Percentiles rank a stretch among this genome's conserved stretches.
Conservation (phyloP, 2,888 invertebrate species). For the Papilio demoleus region DNA sequence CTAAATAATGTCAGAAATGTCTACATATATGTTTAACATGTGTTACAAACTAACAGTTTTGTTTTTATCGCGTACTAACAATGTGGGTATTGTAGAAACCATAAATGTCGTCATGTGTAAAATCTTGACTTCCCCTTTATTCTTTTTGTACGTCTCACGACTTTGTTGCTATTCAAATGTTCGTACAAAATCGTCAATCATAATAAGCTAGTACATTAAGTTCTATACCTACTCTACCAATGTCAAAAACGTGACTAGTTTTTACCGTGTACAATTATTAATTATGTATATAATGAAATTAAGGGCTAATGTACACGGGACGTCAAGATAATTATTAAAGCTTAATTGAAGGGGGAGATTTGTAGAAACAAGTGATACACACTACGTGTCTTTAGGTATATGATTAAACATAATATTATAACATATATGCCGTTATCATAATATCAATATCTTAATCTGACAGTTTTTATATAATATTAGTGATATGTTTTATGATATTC, state of each 20-base stretch:
- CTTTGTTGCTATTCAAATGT: slow-evolving; percentile 14
- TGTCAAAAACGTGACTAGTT: neutral
- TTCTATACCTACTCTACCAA: neutral
- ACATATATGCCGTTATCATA: neutral
- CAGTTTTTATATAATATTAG: neutral
- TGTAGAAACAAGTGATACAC: neutral
- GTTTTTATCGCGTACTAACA: slow-evolving; percentile 15
- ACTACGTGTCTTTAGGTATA: neutral
- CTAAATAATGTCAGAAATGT: neutral
- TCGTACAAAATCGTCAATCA: neutral
- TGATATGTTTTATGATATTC: neutral
- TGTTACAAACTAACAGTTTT: neutral
- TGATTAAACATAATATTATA: neutral
- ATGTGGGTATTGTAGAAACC: slow-evolving; percentile 5
- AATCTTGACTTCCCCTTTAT: slow-evolving; percentile 20
- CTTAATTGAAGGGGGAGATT: too few species aligned
- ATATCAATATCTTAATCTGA: neutral
- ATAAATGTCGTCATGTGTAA: slow-evolving; percentile 14
- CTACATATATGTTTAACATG: neutral
- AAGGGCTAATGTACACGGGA: neutral
- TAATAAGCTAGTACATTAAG: neutral
- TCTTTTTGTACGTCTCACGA: slow-evolving; percentile 10
- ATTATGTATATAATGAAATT: neutral
- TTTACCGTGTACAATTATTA: neutral
- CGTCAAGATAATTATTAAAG: neutral